Percentiles rank a stretch among this genome's conserved stretches.
phyloP scores from a whole-genome alignment of 2,888 invertebrate genomes.

The Ischnura elegans region DNA sequence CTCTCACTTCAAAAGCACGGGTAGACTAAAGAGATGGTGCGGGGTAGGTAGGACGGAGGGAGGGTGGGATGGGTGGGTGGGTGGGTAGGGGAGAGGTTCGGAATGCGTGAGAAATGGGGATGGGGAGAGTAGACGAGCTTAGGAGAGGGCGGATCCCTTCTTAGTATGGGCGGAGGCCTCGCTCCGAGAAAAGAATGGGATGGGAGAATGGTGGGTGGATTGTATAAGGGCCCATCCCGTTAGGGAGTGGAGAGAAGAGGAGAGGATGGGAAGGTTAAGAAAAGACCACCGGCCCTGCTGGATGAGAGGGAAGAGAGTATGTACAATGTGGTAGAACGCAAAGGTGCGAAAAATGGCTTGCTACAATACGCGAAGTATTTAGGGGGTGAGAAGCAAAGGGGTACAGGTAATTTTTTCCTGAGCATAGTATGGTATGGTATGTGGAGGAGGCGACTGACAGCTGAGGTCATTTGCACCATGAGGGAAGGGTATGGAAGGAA shows the following conservation, averaged over 20 bases:
- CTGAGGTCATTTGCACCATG: no score
- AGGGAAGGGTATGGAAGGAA: no score
- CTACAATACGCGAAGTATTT: no score
- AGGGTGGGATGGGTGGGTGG: not conserved
- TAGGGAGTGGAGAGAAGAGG: not conserved
- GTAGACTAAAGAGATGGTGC: not conserved
- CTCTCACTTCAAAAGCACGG: no score
- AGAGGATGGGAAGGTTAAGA: not conserved
- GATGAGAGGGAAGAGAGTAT: not conserved
- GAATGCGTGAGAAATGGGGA: not conserved
- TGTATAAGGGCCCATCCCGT: conserved; percentile 13
- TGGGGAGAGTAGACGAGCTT: not conserved
- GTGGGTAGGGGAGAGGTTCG: not conserved
- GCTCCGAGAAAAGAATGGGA: conserved; percentile 12
- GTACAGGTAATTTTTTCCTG: no score
- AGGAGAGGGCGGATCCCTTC: conserved; percentile 26
- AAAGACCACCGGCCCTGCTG: not conserved
- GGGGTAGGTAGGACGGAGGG: not conserved
- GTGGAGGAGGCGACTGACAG: no score
- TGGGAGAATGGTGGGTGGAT: not conserved
- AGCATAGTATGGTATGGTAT: no score
- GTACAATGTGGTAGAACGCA: not conserved
- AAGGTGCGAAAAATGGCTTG: not conserved
- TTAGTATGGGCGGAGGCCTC: conserved; percentile 34
- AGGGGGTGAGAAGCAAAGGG: no score